These are phyloP conservation scores for Chlorocebus sabaeus DNA, from an alignment of 2,113 vertebrate genomes.

Conservation along the genomic window DNA sequence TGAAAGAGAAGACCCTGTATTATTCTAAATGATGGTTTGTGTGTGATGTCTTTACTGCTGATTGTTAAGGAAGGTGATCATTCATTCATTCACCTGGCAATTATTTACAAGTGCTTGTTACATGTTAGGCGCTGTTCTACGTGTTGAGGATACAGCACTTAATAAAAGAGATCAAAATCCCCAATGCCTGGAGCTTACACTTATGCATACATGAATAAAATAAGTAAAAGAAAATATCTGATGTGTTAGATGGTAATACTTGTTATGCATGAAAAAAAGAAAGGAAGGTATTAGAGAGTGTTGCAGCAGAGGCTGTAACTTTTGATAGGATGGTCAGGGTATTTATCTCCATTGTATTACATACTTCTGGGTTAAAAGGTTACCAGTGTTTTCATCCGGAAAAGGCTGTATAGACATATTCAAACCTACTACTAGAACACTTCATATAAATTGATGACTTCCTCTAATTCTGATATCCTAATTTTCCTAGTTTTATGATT, in stretches of 20 bases:
- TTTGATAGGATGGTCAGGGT: too few relatives aligned
- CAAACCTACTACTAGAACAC: constrained; percentile 52
- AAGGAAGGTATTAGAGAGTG: not conserved
- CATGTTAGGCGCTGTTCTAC: not conserved
- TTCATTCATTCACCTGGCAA: not conserved
- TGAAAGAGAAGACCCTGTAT: not conserved
- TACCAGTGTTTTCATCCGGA: not conserved
- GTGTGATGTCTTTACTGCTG: not conserved
- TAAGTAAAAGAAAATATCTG: not conserved
- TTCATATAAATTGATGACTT: constrained; percentile 54
- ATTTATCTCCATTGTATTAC: not conserved
- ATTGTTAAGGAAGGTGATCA: not conserved
- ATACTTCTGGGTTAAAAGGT: not conserved
- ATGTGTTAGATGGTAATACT: not conserved
- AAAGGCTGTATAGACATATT: not conserved
- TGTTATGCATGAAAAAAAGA: not conserved
- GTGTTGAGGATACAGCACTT: not conserved
- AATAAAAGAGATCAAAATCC: not conserved
- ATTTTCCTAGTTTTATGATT: constrained; percentile 48
- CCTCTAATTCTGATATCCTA: constrained; percentile 23
- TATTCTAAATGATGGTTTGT: not conserved
- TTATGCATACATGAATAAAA: not conserved
- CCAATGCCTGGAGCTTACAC: not conserved
- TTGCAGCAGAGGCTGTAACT: not conserved
- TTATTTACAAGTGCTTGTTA: not conserved